These are phyloP conservation scores for Molanna angustata DNA, from an alignment of 2,888 invertebrate species.

Conservation along the genomic window DNA sequence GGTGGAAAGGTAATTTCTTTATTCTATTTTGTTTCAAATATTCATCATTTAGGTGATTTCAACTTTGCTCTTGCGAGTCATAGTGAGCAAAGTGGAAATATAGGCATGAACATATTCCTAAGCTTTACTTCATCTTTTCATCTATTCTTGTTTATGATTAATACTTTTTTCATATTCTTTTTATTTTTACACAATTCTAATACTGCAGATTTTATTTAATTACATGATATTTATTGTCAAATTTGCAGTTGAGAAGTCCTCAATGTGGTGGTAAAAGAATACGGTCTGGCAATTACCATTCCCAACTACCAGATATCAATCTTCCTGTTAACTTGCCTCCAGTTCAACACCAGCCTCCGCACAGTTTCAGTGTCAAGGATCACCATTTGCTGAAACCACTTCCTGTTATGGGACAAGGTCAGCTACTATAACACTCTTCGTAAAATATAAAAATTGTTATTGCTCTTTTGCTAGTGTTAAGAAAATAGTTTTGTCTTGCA, in stretches of 20 bases:
- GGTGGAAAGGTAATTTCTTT: slow-evolving; percentile 24
- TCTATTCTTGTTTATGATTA: neutral
- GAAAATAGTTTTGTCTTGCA: too few relatives aligned
- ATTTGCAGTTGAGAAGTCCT: slow-evolving; percentile 23
- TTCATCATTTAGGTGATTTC: neutral
- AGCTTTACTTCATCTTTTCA: too few relatives aligned
- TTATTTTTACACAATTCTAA: too few relatives aligned
- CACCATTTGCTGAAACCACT: slow-evolving; percentile 94
- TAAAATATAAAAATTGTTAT: too few relatives aligned
- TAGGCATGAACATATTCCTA: too few relatives aligned
- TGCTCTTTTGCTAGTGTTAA: too few relatives aligned
- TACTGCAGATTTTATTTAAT: too few relatives aligned
- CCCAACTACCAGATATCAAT: slow-evolving; percentile 75
- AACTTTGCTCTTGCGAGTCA: too few relatives aligned
- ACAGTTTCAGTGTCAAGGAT: slow-evolving; percentile 87
- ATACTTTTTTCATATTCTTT: too few relatives aligned
- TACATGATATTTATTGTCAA: too few relatives aligned
- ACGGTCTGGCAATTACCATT: slow-evolving; percentile 42
- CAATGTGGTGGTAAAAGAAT: slow-evolving; percentile 15
- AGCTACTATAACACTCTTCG: neutral
- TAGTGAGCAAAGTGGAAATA: too few relatives aligned
- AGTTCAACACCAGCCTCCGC: slow-evolving; percentile 78
- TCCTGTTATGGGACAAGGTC: slow-evolving; percentile 79
- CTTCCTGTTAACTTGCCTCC: slow-evolving; percentile 81
- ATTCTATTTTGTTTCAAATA: too few relatives aligned